Percentiles rank a stretch among this genome's conserved stretches.
These are phyloP conservation scores for Ranitomeya variabilis DNA, from an alignment of 2,113 vertebrate species.

Conservation along the genomic window DNA sequence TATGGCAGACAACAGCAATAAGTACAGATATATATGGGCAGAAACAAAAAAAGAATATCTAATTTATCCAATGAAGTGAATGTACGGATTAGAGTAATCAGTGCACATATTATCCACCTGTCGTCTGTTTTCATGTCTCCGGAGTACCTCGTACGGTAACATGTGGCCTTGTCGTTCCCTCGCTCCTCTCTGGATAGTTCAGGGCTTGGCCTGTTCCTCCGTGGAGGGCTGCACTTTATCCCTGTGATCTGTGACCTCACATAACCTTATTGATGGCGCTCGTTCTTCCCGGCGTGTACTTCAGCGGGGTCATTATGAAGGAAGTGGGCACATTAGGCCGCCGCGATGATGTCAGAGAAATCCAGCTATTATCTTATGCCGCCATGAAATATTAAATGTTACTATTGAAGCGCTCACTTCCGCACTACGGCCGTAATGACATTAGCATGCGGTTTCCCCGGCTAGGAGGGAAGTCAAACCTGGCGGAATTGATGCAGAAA, in stretches of 20 bases:
- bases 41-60: no score
- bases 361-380: not conserved
- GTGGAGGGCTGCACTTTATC: not conserved
- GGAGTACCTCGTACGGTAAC: not conserved
- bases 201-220: not conserved
- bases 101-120: no score
- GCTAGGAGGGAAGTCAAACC: no score
- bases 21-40: no score
- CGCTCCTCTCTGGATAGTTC: not conserved
- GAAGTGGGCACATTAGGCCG: not conserved
- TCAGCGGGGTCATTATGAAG: not conserved
- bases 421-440: not conserved
- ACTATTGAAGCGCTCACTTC: not conserved
- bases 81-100: no score
- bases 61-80: no score
- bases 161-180: not conserved
- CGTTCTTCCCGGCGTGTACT: not conserved
- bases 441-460: not conserved
- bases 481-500: no score
- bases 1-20: no score
- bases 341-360: not conserved
- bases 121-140: not conserved
- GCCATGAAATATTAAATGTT: not conserved
- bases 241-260: not conserved
- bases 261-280: constrained; percentile 25